These are phyloP conservation scores for Heterochromis multidens DNA, from an alignment of 2,113 vertebrate species.

Conservation along the genomic window DNA sequence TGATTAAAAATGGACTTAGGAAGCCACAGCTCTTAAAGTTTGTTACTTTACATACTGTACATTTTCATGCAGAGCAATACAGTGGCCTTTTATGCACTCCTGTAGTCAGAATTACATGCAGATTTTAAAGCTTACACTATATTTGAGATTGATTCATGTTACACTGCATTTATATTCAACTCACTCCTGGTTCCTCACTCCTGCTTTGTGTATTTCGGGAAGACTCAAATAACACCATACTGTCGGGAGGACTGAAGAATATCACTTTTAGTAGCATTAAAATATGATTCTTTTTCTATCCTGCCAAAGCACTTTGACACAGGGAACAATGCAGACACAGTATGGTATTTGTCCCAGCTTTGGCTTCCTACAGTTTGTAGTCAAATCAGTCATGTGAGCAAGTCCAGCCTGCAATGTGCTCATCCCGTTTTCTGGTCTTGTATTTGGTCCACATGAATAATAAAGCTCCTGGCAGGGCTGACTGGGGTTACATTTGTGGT, in stretches of 20 bases:
- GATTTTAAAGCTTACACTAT: background rate
- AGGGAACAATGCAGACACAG: background rate
- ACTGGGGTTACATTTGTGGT: conserved; percentile 49
- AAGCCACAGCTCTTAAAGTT: background rate
- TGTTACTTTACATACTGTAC: background rate
- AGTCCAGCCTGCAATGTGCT: conserved; percentile 16
- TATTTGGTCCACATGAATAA: conserved; percentile 59
- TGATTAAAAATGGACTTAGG: fast-evolving
- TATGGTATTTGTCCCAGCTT: conserved; percentile 17
- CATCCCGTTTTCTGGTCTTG: conserved; percentile 43
- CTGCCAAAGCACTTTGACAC: background rate
- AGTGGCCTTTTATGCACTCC: background rate
- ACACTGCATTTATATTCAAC: background rate
- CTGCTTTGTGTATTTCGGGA: background rate
- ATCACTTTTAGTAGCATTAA: background rate
- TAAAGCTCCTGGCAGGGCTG: conserved; percentile 40
- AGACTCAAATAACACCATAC: background rate
- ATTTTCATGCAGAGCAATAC: background rate
- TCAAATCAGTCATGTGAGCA: conserved; percentile 6
- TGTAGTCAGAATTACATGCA: background rate
- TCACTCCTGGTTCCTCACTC: background rate
- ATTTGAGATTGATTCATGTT: background rate
- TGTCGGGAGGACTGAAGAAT: background rate
- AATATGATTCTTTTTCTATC: background rate
- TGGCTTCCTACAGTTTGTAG: conserved; percentile 15